These are phyloP conservation scores for Daktulosphaira vitifoliae DNA, from an alignment of 1,140 invertebrate genomes.

Conservation along the genomic window DNA sequence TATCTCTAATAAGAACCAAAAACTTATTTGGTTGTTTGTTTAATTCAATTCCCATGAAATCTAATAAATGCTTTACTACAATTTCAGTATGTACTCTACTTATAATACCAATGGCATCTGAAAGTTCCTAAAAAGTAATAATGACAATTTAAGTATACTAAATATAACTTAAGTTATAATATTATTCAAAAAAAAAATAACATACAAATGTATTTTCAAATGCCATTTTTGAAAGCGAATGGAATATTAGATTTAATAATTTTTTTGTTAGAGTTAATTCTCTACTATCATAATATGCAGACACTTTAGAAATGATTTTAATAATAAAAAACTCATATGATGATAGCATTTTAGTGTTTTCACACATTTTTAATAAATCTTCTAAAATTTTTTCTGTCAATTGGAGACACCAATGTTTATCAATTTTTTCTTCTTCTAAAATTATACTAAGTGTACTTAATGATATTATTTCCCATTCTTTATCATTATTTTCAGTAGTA, in stretches of 20 bases:
- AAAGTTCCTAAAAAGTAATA: constrained; percentile 6
- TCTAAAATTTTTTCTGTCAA: constrained; percentile 11
- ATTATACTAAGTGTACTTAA: constrained; percentile 5
- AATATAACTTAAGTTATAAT: too few relatives aligned
- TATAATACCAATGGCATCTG: constrained; percentile 13
- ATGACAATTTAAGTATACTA: too few relatives aligned
- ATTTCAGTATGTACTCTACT: constrained; percentile 9
- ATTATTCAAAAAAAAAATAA: neutral
- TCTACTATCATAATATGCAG: constrained; percentile 7
- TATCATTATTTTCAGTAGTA: neutral
- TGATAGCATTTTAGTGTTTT: neutral
- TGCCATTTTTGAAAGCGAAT: constrained; percentile 11
- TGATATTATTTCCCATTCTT: constrained; percentile 18
- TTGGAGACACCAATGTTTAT: constrained; percentile 5
- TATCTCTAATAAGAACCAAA: constrained; percentile 24
- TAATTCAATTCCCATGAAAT: constrained; percentile 15
- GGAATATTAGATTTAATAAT: constrained; percentile 17
- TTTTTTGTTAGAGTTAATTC: constrained; percentile 8
- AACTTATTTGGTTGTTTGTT: constrained; percentile 26
- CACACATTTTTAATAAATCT: neutral
- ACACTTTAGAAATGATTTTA: constrained; percentile 10
- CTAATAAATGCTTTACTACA: constrained; percentile 14
- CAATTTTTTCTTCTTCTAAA: neutral
- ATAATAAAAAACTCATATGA: constrained; percentile 12
- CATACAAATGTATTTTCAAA: constrained; percentile 13